Evolutionary conservation across 2,888 invertebrate genomes (phyloP).

Genomic region (Metalampra italica): DNA sequence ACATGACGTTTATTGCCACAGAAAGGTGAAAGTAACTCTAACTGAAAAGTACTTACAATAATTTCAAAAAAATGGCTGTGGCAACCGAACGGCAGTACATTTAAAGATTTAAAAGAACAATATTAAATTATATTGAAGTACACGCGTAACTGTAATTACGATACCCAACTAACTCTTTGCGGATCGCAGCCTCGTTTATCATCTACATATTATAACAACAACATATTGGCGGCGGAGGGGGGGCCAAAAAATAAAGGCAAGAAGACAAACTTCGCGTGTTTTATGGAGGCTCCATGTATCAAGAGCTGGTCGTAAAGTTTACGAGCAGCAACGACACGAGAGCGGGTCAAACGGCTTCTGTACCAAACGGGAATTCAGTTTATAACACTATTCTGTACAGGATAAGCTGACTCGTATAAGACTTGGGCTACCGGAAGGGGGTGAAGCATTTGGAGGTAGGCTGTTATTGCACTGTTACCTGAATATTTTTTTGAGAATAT

Average conservation of each 20-base stretch:
- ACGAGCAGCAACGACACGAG: slow-evolving; percentile 37
- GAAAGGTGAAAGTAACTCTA: too few relatives aligned
- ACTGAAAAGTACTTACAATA: too few relatives aligned
- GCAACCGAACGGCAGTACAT: too few relatives aligned
- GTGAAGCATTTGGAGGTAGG: not conserved
- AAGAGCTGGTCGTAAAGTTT: slow-evolving; percentile 40
- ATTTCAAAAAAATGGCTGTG: too few relatives aligned
- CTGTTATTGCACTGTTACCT: not conserved
- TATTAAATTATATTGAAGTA: too few relatives aligned
- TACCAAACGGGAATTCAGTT: slow-evolving; percentile 38
- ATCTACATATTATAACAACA: too few relatives aligned
- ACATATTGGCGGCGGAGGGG: too few relatives aligned
- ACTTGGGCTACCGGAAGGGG: not conserved
- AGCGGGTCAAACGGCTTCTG: slow-evolving; percentile 34
- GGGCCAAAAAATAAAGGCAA: not conserved
- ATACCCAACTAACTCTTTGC: too few relatives aligned
- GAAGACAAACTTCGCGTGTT: not conserved
- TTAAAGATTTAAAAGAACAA: too few relatives aligned
- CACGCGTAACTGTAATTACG: too few relatives aligned
- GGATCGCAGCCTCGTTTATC: too few relatives aligned
- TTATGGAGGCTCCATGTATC: slow-evolving; percentile 2
- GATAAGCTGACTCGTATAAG: slow-evolving; percentile 30
- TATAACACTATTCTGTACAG: slow-evolving; percentile 34
- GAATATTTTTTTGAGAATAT: not conserved
- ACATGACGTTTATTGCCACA: too few relatives aligned